Base-by-base conservation (phyloP, 1,140 invertebrate genomes). In the Hypsibius dujardini region DNA sequence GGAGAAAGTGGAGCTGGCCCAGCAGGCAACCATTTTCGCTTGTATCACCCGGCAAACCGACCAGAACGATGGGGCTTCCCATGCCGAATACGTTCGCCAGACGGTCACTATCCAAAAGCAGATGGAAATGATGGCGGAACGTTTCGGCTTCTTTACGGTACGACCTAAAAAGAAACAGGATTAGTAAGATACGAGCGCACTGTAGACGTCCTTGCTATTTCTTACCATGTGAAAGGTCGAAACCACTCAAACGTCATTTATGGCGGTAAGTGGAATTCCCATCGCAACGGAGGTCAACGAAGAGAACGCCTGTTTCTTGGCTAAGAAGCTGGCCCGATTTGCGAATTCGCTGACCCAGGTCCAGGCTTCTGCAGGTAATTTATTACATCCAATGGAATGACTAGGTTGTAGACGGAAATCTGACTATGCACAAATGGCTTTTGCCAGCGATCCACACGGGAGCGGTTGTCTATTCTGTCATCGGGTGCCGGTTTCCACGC, bases 61-160 rank as follows among this genome's bases (percentile, higher is more conserved):
- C 50, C n/a, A n/a, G 50, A n/a, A 56, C 50, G n/a, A 7, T n/a
- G 50, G n/a, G 7, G n/a, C 7, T 56, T 7, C 7, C 7, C 7
- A 56, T 56, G 7, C 50, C 7, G 50, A 56, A n/a, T 7, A 7
- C 7, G 7, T n/a, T 56, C 50, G 50, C n/a, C 50, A 56, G 50
- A n/a, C n/a, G 50, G 50, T 56, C 7, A n/a, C 50, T 56, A 56
- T 56, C 50, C 50, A 56, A 7, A 56, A 56, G n/a, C 50, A 56
- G 7, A 7, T 56, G 7, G 50, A 56, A 7, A 7, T 56, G 50
- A 7, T 56, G 7, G 50, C 50, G 7, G 50, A 56, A n/a, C 50
- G 50, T 56, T 56, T 56, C 50, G 50, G 50, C 50, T 56, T 7
- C n/a, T 56, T 56, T n/a, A 56, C n/a, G n/a, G n/a, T n/a, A 56